A percentile compares a stretch with the other conserved stretches of the same genome.
Conservation (phyloP, 2,113 vertebrate genomes). For the Accipiter virgatus region DNA sequence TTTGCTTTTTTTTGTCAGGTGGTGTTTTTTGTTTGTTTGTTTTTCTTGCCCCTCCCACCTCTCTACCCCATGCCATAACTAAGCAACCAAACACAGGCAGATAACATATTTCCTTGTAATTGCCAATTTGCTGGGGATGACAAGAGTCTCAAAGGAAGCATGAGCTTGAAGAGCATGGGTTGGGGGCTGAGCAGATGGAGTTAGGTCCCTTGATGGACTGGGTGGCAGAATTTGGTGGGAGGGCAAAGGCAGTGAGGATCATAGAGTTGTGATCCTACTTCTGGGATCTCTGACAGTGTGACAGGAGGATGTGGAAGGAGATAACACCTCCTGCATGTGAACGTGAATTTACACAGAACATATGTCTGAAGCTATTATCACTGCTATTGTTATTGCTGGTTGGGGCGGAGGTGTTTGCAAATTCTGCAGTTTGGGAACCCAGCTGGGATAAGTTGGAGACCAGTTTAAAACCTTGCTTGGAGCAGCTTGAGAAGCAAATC, state of each 20-base stretch:
- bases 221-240: not conserved
- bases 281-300: not conserved
- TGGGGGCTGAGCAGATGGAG: not conserved
- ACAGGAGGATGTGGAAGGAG: not conserved
- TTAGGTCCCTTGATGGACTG: not conserved
- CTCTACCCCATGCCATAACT: not conserved
- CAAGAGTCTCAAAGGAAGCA: not conserved
- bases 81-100: not conserved
- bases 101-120: not conserved
- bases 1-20: not conserved
- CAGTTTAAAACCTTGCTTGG: not conserved
- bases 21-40: not conserved
- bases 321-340: not conserved
- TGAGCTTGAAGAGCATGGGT: not conserved
- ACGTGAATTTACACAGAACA: not conserved
- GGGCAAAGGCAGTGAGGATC: not conserved
- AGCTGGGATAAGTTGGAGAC: not conserved
- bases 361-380: not conserved
- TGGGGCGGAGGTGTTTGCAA: not conserved
- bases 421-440: not conserved
- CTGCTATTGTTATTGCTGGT: not conserved
- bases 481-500: not conserved
- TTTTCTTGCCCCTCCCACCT: not conserved
- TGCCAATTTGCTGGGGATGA: not conserved
- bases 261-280: not conserved